These are phyloP conservation scores for Plagodis dolabraria DNA, from an alignment of 2,888 invertebrate species.

Conservation along the genomic window DNA sequence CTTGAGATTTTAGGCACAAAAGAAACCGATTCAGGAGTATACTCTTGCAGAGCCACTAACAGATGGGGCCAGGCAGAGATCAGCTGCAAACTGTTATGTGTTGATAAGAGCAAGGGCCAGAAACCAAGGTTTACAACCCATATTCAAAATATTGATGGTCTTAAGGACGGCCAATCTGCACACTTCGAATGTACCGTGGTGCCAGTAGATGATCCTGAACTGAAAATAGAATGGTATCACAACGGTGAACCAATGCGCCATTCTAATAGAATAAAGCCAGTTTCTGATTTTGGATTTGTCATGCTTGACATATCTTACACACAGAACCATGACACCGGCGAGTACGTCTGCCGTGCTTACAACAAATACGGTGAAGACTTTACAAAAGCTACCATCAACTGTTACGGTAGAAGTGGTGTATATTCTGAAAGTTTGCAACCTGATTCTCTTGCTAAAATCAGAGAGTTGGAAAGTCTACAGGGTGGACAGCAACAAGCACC, in stretches of 20 bases:
- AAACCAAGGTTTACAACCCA: slow-evolving; percentile 95
- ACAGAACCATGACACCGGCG: slow-evolving; percentile 96
- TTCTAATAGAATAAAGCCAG: slow-evolving; percentile 95
- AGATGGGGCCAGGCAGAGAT: slow-evolving; percentile 95
- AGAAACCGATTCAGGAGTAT: slow-evolving; percentile 95
- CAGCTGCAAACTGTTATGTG: slow-evolving; percentile 91
- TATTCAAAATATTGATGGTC: slow-evolving; percentile 91
- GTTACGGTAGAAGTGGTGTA: slow-evolving; percentile 93
- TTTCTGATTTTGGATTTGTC: slow-evolving; percentile 98
- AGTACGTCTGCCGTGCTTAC: slow-evolving; percentile 96
- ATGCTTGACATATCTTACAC: slow-evolving; percentile 97
- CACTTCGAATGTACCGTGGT: slow-evolving; percentile 98
- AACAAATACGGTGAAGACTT: slow-evolving; percentile 96
- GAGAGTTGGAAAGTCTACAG: slow-evolving; percentile 91
- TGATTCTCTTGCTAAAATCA: slow-evolving; percentile 94
- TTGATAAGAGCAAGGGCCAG: slow-evolving; percentile 93
- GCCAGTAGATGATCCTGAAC: slow-evolving; percentile 96
- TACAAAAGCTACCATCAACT: slow-evolving; percentile 93
- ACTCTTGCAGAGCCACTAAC: slow-evolving; percentile 95
- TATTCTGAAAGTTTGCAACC: slow-evolving; percentile 96
- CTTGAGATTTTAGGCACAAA: slow-evolving; percentile 98
- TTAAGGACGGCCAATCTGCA: slow-evolving; percentile 96
- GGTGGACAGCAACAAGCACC: slow-evolving; percentile 88
- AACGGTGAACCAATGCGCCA: slow-evolving; percentile 95
- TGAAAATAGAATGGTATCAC: slow-evolving; percentile 98